A percentile compares a stretch with the other conserved stretches of the same genome.
Conservation (phyloP, 92 coral and sea anemone species). For the Zoanthus sansibaricus region DNA sequence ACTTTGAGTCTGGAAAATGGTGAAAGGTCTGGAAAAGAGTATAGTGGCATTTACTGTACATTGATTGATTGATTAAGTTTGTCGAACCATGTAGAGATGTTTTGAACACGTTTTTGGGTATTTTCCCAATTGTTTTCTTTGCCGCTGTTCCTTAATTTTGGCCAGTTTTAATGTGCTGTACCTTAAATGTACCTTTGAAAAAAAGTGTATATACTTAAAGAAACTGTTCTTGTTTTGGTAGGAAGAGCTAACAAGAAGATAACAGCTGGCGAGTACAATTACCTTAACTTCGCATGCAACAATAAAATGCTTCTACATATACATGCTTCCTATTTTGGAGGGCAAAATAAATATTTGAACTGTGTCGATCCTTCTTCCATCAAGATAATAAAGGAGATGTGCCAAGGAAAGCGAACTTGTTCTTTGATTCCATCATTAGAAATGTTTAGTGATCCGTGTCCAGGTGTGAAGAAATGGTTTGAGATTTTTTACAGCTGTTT, state of each 20-base stretch:
- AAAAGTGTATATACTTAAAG: not conserved
- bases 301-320: not conserved
- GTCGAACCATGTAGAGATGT: no score
- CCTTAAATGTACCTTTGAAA: not conserved
- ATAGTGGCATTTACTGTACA: no score
- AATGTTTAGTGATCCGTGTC: not conserved
- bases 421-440: not conserved
- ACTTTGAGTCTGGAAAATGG: no score
- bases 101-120: no score
- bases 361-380: constrained; percentile 4
- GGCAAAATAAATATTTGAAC: not conserved
- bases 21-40: no score
- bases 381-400: not conserved
- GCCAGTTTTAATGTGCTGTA: no score
- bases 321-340: constrained; percentile 9
- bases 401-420: constrained; percentile 3
- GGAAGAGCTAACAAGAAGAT: not conserved
- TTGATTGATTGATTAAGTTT: no score
- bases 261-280: not conserved
- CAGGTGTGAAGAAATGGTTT: not conserved
- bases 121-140: no score
- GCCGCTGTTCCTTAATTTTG: no score
- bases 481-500: not conserved
- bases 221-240: not conserved
- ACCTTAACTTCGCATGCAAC: not conserved